These are phyloP conservation scores for Glossophaga mutica DNA, from an alignment of 2,797 vertebrate species.

Conservation along the genomic window DNA sequence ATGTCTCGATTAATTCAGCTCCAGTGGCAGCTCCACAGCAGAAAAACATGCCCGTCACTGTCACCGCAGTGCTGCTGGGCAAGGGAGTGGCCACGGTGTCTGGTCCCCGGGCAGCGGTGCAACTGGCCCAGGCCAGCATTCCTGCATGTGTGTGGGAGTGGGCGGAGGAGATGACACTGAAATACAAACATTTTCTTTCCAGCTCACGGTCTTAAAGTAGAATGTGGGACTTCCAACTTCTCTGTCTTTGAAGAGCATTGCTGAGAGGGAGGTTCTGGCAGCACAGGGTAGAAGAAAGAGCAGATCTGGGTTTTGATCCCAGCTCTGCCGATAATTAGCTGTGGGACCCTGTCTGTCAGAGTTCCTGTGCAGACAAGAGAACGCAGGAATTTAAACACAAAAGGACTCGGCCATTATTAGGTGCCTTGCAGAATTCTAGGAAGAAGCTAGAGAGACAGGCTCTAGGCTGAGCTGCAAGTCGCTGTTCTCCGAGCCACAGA, in stretches of 20 bases:
- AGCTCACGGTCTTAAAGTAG: conserved; percentile 4
- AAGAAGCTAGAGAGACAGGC: neutral
- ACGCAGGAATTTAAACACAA: neutral
- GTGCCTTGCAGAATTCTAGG: neutral
- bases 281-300: neutral
- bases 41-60: neutral
- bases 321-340: conserved; percentile 38
- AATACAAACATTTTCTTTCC: neutral
- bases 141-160: too few species aligned
- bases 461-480: neutral
- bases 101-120: neutral
- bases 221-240: conserved; percentile 10
- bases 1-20: neutral
- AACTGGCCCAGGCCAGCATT: neutral
- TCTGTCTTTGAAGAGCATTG: conserved; percentile 42
- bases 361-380: neutral
- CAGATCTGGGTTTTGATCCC: conserved; percentile 9
- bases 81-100: neutral
- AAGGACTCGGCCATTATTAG: too few species aligned
- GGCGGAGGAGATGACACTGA: neutral
- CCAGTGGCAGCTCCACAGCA: neutral
- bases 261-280: neutral
- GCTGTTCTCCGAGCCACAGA: neutral
- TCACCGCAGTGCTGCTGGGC: neutral
- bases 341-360: neutral